Evolutionary conservation across 1,140 invertebrate genomes (phyloP).

Genomic region (Drosophila grimshawi): DNA sequence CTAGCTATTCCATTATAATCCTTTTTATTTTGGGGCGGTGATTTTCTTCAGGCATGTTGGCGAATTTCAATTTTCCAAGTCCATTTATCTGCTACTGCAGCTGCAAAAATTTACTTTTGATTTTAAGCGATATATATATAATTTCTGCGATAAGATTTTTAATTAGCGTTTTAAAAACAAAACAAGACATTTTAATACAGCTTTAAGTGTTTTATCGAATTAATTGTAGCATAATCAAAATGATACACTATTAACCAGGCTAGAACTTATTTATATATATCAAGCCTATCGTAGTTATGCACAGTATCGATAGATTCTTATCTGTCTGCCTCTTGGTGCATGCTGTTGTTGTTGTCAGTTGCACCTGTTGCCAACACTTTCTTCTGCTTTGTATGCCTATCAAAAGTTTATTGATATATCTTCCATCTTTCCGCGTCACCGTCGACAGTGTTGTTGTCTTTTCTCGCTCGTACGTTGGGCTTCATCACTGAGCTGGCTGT

Average conservation of each 20-base stretch:
- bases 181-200: too few relatives aligned
- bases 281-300: too few relatives aligned
- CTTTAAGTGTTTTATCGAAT: too few relatives aligned
- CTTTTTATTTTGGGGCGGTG: constrained; percentile 30
- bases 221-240: too few relatives aligned
- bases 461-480: not conserved
- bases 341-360: not conserved
- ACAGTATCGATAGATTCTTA: not conserved
- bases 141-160: too few relatives aligned
- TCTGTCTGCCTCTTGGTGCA: too few relatives aligned
- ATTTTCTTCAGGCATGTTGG: constrained; percentile 32
- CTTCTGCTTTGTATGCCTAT: constrained; percentile 6
- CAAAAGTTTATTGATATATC: constrained; percentile 43
- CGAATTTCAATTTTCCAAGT: constrained; percentile 40
- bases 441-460: not conserved
- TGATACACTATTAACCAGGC: too few relatives aligned
- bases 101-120: not conserved
- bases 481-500: constrained; percentile 9
- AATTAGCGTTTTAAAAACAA: too few relatives aligned
- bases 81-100: constrained; percentile 20
- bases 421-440: not conserved
- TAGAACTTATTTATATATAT: not conserved
- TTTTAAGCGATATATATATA: not conserved
- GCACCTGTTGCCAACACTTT: constrained; percentile 54
- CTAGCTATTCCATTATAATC: constrained; percentile 6